Evolutionary conservation across 2,888 invertebrate species (phyloP).

Genomic region (Sarcophaga subvicina): DNA sequence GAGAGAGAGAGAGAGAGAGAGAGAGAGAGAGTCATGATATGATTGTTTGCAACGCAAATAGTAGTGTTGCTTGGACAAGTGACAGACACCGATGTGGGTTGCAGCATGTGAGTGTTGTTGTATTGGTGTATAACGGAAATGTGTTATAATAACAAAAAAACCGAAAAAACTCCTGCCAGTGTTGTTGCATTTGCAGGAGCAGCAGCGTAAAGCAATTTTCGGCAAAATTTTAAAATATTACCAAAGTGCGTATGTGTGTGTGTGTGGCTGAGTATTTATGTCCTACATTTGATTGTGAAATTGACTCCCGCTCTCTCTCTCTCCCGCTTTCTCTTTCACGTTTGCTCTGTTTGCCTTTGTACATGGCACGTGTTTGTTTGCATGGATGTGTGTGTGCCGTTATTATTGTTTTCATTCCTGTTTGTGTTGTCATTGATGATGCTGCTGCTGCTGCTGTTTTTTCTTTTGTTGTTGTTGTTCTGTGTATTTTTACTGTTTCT

Average conservation of each 20-base stretch:
- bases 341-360: background rate
- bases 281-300: background rate
- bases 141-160: conserved; percentile 48
- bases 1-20: background rate
- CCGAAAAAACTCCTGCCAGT: conserved; percentile 4
- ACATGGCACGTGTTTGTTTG: background rate
- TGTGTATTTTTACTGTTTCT: conserved; percentile 28
- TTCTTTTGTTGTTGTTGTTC: background rate
- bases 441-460: conserved; percentile 2
- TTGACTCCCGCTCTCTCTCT: background rate
- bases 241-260: background rate
- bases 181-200: background rate
- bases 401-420: conserved; percentile 30
- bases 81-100: conserved; percentile 27
- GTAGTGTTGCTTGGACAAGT: conserved; percentile 24
- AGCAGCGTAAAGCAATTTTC: conserved; percentile 15
- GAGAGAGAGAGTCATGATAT: conserved; percentile 13
- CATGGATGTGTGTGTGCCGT: background rate
- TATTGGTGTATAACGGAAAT: conserved; percentile 30
- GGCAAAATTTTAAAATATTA: conserved; percentile 20
- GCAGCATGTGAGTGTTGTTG: conserved; percentile 1
- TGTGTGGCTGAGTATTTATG: background rate
- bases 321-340: background rate
- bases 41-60: conserved; percentile 16
- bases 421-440: background rate